These are phyloP conservation scores for Melieria crassipennis DNA, from an alignment of 2,888 invertebrate genomes.

Conservation along the genomic window DNA sequence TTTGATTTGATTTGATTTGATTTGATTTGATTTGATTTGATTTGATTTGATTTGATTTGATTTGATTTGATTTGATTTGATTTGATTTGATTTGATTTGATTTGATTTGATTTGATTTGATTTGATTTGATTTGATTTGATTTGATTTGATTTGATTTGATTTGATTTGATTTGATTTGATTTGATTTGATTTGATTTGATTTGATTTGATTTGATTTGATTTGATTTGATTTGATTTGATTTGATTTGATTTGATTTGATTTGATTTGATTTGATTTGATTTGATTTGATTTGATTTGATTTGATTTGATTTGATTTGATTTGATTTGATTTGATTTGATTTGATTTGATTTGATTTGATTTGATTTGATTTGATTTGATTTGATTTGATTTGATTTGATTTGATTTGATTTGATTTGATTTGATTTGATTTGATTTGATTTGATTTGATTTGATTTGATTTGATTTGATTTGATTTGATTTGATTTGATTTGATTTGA, in stretches of 20 bases:
- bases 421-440: too few species aligned
- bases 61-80: not conserved
- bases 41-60: too few species aligned
- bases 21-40: too few species aligned
- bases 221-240: not conserved
- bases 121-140: not conserved
- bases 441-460: too few species aligned
- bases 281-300: too few species aligned
- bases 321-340: not conserved
- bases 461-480: not conserved
- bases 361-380: not conserved
- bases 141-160: not conserved
- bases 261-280: not conserved
- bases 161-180: not conserved
- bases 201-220: too few species aligned
- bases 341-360: not conserved
- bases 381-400: too few species aligned
- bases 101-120: not conserved
- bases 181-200: too few species aligned
- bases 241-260: not conserved
- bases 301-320: not conserved
- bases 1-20: too few species aligned
- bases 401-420: too few species aligned
- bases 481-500: not conserved
- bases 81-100: not conserved